Evolutionary conservation across 64 coral and sea anemone genomes (phyloP), one percentile per base, ranked within the genome.

Genomic region (Hydrozoanthus tunicans): DNA sequence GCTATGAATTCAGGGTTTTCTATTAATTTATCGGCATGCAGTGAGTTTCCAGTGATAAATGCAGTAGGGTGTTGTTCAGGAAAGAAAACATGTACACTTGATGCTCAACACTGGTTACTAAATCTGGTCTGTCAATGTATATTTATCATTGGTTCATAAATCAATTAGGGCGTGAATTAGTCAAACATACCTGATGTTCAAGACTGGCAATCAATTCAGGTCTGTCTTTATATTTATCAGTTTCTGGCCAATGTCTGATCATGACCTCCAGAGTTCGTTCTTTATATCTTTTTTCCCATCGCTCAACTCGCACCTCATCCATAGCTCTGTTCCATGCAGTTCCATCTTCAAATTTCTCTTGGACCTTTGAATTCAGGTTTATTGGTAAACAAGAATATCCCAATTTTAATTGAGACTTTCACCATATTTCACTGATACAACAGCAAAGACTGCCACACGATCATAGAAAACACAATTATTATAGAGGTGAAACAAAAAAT

Each of bases 281-380:
- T 1, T 84, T 56, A 83, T 96, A 61, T 62, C 82, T 77, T 12
- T 70, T 73, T 23, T 77, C 60, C 68, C 93, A 67, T 56, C 95
- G 64, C 9, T 93, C 68, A 27, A 15, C 23, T 15, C 68, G 15
- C 26, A 71, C 68, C 26, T 71, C 68, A 25, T 71, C 68, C 95
- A 96, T 96, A 8, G 95, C 92, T 58, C 81, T 86, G 54, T 79
- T 93, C 95, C 95, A 96, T 59, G 95, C 84, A 25, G 89, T 58
- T 9, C 32, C 32, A 4, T 73, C 57, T 51, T 57, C 0, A 89
- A 96, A 96, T 74, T 91, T 93, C 58, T 93, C 89, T 89, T 96
- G 92, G 11, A 96, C 95, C 95, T 96, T 43, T 43, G 32, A 43
- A 43, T 43, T 43, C 32, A 43, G 32, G 2, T 43, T 0, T 43